A percentile compares a stretch with the other conserved stretches of the same genome.
These are phyloP conservation scores for Siniperca knerii DNA, from an alignment of 2,113 vertebrate species.

Conservation along the genomic window DNA sequence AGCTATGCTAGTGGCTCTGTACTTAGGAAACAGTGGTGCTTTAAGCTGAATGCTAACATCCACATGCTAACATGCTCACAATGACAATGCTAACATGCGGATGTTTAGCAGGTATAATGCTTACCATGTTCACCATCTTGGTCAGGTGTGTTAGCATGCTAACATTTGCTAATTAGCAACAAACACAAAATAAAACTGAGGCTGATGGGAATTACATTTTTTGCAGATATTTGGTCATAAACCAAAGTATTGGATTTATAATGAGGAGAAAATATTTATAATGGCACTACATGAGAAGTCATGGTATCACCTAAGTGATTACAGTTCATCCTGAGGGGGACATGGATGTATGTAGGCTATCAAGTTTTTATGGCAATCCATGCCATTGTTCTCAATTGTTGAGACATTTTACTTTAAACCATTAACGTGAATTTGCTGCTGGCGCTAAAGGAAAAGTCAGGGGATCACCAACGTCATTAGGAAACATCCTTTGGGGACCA, in stretches of 20 bases:
- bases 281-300: neutral
- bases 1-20: neutral
- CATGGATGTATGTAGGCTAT: neutral
- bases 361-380: neutral
- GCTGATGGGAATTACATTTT: neutral
- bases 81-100: too few species aligned
- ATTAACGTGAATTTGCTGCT: neutral
- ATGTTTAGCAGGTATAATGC: neutral
- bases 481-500: neutral
- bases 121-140: neutral
- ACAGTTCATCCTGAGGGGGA: neutral
- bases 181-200: neutral
- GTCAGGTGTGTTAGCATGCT: neutral
- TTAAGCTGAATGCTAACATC: neutral
- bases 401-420: neutral
- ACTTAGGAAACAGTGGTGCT: neutral
- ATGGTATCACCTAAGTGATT: neutral
- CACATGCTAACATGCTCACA: neutral
- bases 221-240: neutral
- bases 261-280: neutral
- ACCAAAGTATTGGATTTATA: neutral
- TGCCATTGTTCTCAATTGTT: neutral
- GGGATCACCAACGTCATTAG: neutral
- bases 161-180: neutral
- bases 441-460: neutral